Conservation (phyloP, 2,113 vertebrate genomes). For the Danionella cerebrum region DNA sequence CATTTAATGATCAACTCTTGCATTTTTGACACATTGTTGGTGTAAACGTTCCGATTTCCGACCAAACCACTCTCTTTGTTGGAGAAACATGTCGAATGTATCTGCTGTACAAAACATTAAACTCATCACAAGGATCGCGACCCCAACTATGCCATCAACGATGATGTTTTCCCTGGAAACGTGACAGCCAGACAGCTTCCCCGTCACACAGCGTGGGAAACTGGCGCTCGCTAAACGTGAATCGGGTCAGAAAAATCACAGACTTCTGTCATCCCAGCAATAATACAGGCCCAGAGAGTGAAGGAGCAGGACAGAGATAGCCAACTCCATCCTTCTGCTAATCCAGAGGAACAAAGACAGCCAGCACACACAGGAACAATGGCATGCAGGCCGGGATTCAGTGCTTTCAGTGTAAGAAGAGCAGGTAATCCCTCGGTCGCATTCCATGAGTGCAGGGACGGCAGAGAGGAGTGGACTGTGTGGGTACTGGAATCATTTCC, state of each 20-base stretch:
- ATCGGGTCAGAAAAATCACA: background rate
- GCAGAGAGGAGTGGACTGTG: conserved; percentile 29
- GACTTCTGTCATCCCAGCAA: conserved; percentile 24
- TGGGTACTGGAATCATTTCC: conserved; percentile 22
- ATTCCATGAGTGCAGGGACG: conserved; percentile 65
- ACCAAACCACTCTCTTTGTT: no score
- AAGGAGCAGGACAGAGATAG: conserved; percentile 36
- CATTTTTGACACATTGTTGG: no score
- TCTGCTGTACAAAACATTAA: background rate
- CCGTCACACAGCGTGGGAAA: conserved; percentile 38
- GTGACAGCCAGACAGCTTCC: background rate
- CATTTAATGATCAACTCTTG: no score
- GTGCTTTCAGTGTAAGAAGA: conserved; percentile 46
- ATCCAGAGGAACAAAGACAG: conserved; percentile 51
- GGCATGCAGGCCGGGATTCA: conserved; percentile 45
- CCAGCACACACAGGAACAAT: conserved; percentile 45
- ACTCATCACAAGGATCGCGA: background rate
- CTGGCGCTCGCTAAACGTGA: conserved; percentile 1
- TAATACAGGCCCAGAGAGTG: conserved; percentile 27
- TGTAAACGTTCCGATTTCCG: no score
- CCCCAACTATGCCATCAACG: background rate
- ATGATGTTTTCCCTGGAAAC: background rate
- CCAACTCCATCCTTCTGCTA: conserved; percentile 48
- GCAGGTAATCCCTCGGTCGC: conserved; percentile 60
- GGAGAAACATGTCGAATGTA: no score